phyloP scores from a whole-genome alignment of 2,888 invertebrate species.

The Thyatira batis region DNA sequence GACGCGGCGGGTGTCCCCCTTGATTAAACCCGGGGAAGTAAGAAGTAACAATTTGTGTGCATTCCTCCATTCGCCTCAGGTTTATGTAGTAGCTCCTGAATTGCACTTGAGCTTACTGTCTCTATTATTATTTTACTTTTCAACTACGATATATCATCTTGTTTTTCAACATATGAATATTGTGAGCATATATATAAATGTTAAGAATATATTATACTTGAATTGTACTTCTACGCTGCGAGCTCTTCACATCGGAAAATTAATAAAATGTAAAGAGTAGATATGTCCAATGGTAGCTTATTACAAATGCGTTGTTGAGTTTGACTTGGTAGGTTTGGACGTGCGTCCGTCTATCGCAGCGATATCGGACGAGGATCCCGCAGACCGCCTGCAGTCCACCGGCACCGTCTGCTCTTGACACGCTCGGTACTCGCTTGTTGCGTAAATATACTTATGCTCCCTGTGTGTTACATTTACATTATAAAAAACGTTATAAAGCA shows the following conservation, averaged over 20 bases:
- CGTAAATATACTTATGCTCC: constrained; percentile 22
- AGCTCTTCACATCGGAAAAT: no score
- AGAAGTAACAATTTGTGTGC: constrained; percentile 76
- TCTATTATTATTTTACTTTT: not conserved
- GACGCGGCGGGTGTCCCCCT: constrained; percentile 79
- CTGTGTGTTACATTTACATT: constrained; percentile 8
- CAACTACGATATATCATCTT: not conserved
- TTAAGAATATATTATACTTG: no score
- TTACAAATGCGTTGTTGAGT: not conserved
- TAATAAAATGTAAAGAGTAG: not conserved
- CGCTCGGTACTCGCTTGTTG: constrained; percentile 7
- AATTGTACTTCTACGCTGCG: no score
- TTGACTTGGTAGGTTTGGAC: not conserved
- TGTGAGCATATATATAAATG: not conserved
- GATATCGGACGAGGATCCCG: constrained; percentile 1
- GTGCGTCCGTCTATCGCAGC: constrained; percentile 12
- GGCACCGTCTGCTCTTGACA: constrained; percentile 31
- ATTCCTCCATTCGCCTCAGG: constrained; percentile 49
- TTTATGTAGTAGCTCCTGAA: constrained; percentile 47
- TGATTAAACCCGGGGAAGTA: constrained; percentile 77
- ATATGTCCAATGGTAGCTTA: not conserved
- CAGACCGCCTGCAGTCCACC: constrained; percentile 28
- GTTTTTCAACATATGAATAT: not conserved
- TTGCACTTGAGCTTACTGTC: constrained; percentile 51
- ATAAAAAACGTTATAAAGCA: not conserved